A percentile compares a stretch with the other conserved stretches of the same genome.
These are phyloP conservation scores for Anomalospiza imberbis DNA, from an alignment of 2,797 vertebrate genomes.

Conservation along the genomic window DNA sequence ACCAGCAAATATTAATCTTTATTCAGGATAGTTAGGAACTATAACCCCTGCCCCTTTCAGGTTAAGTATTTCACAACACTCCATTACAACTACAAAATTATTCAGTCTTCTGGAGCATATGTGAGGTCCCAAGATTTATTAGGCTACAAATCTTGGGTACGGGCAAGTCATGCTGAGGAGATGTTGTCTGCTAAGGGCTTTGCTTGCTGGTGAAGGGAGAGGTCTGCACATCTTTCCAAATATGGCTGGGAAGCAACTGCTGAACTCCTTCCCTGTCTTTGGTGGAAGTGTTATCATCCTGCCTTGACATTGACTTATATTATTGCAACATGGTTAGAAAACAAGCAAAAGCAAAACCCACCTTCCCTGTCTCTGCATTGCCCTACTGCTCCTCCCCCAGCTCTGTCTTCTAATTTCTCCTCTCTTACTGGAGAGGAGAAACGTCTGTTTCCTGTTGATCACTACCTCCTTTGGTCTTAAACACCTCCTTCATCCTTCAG, in stretches of 20 bases:
- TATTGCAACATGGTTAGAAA: not conserved
- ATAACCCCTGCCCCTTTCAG: not conserved
- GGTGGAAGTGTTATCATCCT: not conserved
- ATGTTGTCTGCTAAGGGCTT: not conserved
- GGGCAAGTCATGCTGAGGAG: not conserved
- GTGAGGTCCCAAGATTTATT: not conserved
- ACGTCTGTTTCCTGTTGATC: not conserved
- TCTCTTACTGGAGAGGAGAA: not conserved
- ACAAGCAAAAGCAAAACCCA: not conserved
- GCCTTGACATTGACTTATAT: fast-evolving
- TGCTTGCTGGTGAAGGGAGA: not conserved
- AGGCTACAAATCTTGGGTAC: not conserved
- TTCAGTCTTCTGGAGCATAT: not conserved
- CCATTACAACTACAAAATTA: not conserved
- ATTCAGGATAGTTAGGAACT: not conserved
- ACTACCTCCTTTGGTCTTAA: not conserved
- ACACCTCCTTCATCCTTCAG: not conserved
- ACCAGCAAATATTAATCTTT: not conserved
- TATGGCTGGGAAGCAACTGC: not conserved
- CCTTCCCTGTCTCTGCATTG: not conserved
- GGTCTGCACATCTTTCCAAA: not conserved
- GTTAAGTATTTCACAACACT: not conserved
- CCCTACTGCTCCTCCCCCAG: not conserved
- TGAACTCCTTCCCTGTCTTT: not conserved
- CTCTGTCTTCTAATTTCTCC: not conserved